phyloP scores from a whole-genome alignment of 2,797 vertebrate species.

The Chaunax sp. region DNA sequence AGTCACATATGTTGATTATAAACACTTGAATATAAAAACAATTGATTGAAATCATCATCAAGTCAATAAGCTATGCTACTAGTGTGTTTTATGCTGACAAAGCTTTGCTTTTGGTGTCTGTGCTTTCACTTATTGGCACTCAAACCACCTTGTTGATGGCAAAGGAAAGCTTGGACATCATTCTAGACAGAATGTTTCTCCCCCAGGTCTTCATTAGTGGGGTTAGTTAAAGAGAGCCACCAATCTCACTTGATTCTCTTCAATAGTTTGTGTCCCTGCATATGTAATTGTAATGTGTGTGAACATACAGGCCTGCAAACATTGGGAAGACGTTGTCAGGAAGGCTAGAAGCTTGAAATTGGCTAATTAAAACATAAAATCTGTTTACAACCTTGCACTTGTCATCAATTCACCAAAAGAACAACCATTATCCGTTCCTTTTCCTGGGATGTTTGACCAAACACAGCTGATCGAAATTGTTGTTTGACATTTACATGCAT shows the following conservation, averaged over 20 bases:
- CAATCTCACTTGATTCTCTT: too few species aligned
- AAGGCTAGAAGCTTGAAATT: too few species aligned
- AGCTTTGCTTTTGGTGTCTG: neutral
- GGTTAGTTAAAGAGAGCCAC: too few species aligned
- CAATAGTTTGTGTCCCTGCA: too few species aligned
- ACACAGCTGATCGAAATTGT: neutral
- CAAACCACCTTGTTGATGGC: conserved; percentile 24
- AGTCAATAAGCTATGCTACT: too few species aligned
- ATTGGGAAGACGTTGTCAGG: conserved; percentile 11
- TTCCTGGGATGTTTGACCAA: neutral
- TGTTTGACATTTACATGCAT: neutral
- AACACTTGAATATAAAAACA: too few species aligned
- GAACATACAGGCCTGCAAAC: neutral
- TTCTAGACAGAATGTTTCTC: too few species aligned
- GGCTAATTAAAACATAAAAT: neutral
- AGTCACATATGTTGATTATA: too few species aligned
- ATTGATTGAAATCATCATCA: neutral
- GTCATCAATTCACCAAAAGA: neutral
- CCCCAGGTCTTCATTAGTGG: too few species aligned
- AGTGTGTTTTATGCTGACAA: neutral
- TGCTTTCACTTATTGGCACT: conserved; percentile 9
- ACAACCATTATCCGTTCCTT: neutral
- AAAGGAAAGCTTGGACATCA: conserved; percentile 21
- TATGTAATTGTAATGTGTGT: too few species aligned
- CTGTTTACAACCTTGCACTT: neutral